phyloP scores from a whole-genome alignment of 2,888 invertebrate genomes.

The Tethea ocularis region DNA sequence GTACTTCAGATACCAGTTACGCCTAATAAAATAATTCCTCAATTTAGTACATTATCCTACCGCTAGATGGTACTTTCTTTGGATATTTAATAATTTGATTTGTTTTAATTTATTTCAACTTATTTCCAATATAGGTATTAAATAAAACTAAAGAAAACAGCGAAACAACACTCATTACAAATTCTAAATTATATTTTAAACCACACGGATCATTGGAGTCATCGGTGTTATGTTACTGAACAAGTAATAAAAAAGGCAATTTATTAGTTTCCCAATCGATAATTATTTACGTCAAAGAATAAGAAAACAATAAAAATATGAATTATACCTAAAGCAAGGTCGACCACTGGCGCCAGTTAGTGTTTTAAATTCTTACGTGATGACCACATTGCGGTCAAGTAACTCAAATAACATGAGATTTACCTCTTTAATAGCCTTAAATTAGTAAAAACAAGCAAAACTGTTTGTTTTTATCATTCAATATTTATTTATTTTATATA shows the following conservation, averaged over 20 bases:
- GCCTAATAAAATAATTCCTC: neutral
- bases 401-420: slow-evolving; percentile 27
- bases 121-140: no score
- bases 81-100: neutral
- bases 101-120: neutral
- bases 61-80: neutral
- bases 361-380: slow-evolving; percentile 47
- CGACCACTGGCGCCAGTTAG: slow-evolving; percentile 54
- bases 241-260: slow-evolving; percentile 43
- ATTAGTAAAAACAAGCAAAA: slow-evolving; percentile 15
- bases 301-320: slow-evolving; percentile 35
- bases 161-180: neutral
- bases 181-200: neutral
- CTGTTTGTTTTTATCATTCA: neutral
- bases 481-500: neutral
- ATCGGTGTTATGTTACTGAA: slow-evolving; percentile 31
- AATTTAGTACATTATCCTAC: neutral
- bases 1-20: neutral
- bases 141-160: neutral
- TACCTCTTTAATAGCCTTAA: slow-evolving; percentile 23
- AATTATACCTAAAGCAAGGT: slow-evolving; percentile 48
- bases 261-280: slow-evolving; percentile 45
- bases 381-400: slow-evolving; percentile 31
- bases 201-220: slow-evolving; percentile 23
- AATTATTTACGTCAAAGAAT: slow-evolving; percentile 46